These are phyloP conservation scores for Fistularia commersonii DNA, from an alignment of 2,797 vertebrate species.

Conservation along the genomic window DNA sequence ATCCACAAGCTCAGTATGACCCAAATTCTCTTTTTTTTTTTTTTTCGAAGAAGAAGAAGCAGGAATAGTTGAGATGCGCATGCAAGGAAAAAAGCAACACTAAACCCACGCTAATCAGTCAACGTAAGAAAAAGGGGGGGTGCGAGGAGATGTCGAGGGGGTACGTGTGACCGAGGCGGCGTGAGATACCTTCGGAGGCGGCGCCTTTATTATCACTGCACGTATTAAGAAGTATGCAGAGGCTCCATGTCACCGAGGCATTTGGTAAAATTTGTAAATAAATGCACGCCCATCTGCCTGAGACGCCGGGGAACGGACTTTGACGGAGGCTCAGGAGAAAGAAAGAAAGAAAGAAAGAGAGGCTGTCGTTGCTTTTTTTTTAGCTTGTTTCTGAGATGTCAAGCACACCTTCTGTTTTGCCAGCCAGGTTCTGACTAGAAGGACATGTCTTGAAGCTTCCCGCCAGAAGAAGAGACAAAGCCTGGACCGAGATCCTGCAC, in stretches of 20 bases:
- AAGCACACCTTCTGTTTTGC: too few relatives aligned
- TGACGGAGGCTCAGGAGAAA: conserved; percentile 52
- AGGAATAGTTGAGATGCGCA: too few relatives aligned
- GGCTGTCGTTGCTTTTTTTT: conserved; percentile 30
- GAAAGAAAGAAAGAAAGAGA: too few relatives aligned
- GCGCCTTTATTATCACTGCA: conserved; percentile 35
- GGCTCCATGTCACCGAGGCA: conserved; percentile 25
- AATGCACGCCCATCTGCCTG: conserved; percentile 53
- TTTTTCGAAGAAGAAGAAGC: too few relatives aligned
- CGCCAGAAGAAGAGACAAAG: conserved; percentile 63
- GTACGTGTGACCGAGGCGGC: too few relatives aligned
- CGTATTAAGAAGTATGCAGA: conserved; percentile 32
- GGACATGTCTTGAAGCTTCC: conserved; percentile 27
- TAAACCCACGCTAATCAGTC: conserved; percentile 26
- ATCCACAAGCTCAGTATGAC: conserved; percentile 28
- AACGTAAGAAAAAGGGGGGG: conserved; percentile 14
- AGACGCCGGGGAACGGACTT: conserved; percentile 45
- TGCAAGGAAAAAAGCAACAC: background rate
- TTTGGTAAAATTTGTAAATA: conserved; percentile 62
- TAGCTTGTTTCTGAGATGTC: conserved; percentile 46
- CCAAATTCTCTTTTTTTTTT: conserved; percentile 26
- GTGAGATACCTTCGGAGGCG: conserved; percentile 8
- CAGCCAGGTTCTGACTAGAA: too few relatives aligned
- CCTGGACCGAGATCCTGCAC: conserved; percentile 55
- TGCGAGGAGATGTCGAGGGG: conserved; percentile 8